phyloP scores from a whole-genome alignment of 2,113 vertebrate species.

The Leptobrachium ailaonicum region DNA sequence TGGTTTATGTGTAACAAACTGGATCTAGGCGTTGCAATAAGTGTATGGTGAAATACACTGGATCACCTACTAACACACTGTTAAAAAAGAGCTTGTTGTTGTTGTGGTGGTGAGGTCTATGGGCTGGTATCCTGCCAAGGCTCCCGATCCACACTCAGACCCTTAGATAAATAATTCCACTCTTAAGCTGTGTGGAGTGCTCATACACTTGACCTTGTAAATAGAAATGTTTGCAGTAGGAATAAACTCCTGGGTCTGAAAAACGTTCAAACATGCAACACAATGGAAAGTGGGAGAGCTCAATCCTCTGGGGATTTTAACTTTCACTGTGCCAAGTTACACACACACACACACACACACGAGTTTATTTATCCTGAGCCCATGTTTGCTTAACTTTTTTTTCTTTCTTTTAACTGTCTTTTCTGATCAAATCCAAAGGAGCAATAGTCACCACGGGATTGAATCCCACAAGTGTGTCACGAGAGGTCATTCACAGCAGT shows the following conservation, averaged over 20 bases:
- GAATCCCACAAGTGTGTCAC: no score
- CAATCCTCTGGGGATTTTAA: slow-evolving; percentile 66
- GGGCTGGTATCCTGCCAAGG: slow-evolving; percentile 77
- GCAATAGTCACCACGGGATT: slow-evolving; percentile 72
- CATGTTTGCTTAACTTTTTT: slow-evolving; percentile 82
- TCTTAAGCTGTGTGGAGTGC: slow-evolving; percentile 81
- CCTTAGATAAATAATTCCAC: slow-evolving; percentile 86
- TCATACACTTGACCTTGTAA: slow-evolving; percentile 87
- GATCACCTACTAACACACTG: no score
- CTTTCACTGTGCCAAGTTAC: slow-evolving; percentile 71
- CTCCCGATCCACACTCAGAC: slow-evolving; percentile 82
- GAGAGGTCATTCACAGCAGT: no score
- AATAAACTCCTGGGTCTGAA: slow-evolving; percentile 79
- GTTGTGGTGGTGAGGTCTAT: slow-evolving; percentile 65
- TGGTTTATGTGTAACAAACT: no score
- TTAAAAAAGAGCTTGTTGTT: background rate
- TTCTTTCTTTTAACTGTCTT: slow-evolving; percentile 65
- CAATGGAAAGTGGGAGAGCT: slow-evolving; percentile 73
- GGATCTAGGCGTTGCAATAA: no score
- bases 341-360: slow-evolving; percentile 61
- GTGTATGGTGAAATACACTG: no score
- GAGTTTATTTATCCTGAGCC: slow-evolving; percentile 85
- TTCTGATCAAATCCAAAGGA: slow-evolving; percentile 71
- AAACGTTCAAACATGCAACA: slow-evolving; percentile 82
- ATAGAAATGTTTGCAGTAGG: slow-evolving; percentile 86